Conservation (phyloP, 2,797 vertebrate species). For the Gallinago stenura region DNA sequence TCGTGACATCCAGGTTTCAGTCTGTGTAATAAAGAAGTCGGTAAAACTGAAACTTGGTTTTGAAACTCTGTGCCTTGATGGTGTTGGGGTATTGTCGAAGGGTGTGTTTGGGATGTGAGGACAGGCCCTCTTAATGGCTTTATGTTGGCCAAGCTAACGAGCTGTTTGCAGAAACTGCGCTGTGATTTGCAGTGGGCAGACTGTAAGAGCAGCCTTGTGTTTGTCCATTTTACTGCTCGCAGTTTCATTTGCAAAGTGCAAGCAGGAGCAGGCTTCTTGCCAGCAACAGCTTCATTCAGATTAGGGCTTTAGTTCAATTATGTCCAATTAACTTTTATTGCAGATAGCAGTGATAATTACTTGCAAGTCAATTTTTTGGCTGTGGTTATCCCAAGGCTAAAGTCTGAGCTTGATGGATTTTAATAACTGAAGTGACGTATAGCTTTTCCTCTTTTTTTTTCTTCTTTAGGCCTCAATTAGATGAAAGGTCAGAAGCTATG, state of each 20-base stretch:
- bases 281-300: slow-evolving; percentile 77
- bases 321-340: slow-evolving; percentile 85
- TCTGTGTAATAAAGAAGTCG: background rate
- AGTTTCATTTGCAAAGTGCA: slow-evolving; percentile 76
- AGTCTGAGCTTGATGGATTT: slow-evolving; percentile 79
- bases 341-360: slow-evolving; percentile 82
- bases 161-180: slow-evolving; percentile 53
- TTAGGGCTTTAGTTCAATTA: slow-evolving; percentile 83
- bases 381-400: slow-evolving; percentile 75
- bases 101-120: slow-evolving; percentile 50
- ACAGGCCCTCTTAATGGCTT: slow-evolving; percentile 42
- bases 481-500: slow-evolving; percentile 74
- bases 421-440: slow-evolving; percentile 75
- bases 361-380: slow-evolving; percentile 79
- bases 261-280: slow-evolving; percentile 73
- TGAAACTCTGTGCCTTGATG: background rate
- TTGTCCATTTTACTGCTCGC: slow-evolving; percentile 71
- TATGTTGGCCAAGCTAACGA: slow-evolving; percentile 46
- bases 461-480: slow-evolving; percentile 72
- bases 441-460: slow-evolving; percentile 48
- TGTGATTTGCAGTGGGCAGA: slow-evolving; percentile 61
- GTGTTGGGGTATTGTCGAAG: slow-evolving; percentile 10
- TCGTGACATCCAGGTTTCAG: background rate
- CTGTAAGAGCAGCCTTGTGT: slow-evolving; percentile 65
- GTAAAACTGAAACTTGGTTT: slow-evolving; percentile 22